Evolutionary conservation across 2,888 invertebrate genomes (phyloP), one percentile per base, ranked within the genome.

Genomic region (Piscicola geometra): DNA sequence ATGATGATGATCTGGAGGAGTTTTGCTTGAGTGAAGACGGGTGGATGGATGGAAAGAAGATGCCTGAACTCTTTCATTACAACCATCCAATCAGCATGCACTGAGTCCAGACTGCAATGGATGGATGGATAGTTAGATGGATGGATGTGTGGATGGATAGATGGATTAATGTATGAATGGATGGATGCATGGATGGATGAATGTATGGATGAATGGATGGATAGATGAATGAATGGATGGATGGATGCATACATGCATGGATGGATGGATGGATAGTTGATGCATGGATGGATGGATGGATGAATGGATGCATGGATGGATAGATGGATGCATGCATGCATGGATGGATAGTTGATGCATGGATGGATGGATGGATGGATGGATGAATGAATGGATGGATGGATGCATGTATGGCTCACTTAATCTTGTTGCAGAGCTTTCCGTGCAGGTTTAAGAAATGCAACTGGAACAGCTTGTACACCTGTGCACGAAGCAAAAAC

Each of bases 201-300:
- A 64, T 56, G 47, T 30, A 60, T 72, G 35, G 71, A 32, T 32
- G 21, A 25, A 41, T 70, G 5, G 21, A 60, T 64, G 47, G 56
- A 36, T 73, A 32, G 71, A 71, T 71, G 35, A 56, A 32, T 52
- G 35, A 28, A 32, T 50, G 35, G 71, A 52, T 50, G 35, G 71
- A 52, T 56, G 35, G 71, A 35, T 56, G 21, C 3, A 33, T 67
- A 3, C 9, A 41, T 41, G 41, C 5, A 41, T 67, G 30, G 15
- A 28, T 67, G 67, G 21, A n/a, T 67, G 67, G 18, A 18, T 33
- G 9, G 64, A 12, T 30, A 64, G 5, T 12, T 64, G 21, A 64
- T 64, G 64, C 5, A 64, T 28, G 5, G 30, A 28, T 64, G 64
- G 30, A 21, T 64, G 64, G 21, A 64, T 28, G 5, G 9, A 64